These are phyloP conservation scores for Grus americana DNA, from an alignment of 2,113 vertebrate species.

Conservation along the genomic window DNA sequence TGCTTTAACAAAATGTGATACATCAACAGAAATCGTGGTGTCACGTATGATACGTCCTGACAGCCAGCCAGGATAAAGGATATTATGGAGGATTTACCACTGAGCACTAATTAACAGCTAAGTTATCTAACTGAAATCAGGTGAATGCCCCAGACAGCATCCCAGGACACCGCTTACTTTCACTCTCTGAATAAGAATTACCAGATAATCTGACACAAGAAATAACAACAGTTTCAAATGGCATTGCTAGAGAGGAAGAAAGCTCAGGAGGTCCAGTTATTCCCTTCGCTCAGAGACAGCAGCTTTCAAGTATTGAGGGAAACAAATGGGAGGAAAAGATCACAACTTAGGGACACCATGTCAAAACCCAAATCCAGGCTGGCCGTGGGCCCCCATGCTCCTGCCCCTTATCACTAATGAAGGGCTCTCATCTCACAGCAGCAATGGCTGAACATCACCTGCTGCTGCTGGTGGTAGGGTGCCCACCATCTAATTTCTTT, in stretches of 20 bases:
- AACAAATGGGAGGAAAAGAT: not conserved
- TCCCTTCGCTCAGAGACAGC: not conserved
- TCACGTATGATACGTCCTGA: not conserved
- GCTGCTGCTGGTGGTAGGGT: not conserved
- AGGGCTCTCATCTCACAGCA: not conserved
- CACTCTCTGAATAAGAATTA: not conserved
- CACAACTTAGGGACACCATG: not conserved
- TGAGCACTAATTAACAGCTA: conserved; percentile 46
- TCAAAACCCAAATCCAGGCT: not conserved
- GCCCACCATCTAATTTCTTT: not conserved
- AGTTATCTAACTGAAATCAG: not conserved
- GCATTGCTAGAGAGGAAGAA: not conserved
- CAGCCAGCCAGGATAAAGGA: not conserved
- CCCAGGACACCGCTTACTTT: not conserved
- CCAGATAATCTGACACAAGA: not conserved
- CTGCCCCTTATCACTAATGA: not conserved
- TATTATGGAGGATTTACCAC: not conserved
- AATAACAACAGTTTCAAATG: not conserved
- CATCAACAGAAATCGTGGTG: not conserved
- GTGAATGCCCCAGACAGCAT: not conserved
- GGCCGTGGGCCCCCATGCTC: fast-evolving
- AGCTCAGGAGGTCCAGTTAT: not conserved
- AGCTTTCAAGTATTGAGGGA: not conserved
- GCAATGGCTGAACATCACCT: not conserved
- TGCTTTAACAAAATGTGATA: not conserved